Base-by-base conservation (phyloP, 2,888 invertebrate genomes). In the Beris morrisii region DNA sequence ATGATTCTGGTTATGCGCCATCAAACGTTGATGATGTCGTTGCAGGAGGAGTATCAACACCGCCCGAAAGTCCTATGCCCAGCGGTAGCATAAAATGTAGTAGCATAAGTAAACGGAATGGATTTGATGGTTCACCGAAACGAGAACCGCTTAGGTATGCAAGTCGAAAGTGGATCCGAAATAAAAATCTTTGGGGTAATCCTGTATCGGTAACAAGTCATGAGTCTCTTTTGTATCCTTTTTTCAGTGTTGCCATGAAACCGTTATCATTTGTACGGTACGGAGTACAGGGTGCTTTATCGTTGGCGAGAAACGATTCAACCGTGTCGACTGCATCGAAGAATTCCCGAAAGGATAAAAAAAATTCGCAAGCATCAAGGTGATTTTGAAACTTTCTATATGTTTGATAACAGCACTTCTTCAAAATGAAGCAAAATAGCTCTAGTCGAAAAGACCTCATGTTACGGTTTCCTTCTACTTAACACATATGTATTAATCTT, bases 1-100 rank as follows among this genome's bases (percentile, higher is more conserved):
- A 91, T 80, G 92, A 92, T 81, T 90, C 91, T 66, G 92, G 92
- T 68, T 92, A 92, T 80, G 90, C 88, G 67, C 86, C 89, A 69
- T 88, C 86, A 73, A 85, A 86, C 79, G 78, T 80, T 79, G 81
- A 81, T 76, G 80, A 79, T 79, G 78, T 79, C 76, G 76, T 81
- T 77, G 87, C 87, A 74, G 88, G 87, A 75, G 61, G 50, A 30
- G 82, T 83, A n/a, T 83, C 84, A 43, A 83, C 86, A 15, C 85
- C 85, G 58, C 86, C 86, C 46, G 80, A 80, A 66, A 83, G 82
- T 53, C 84, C 75, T 79, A 81, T 74, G 71, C 74, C 76, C 68
- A 78, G 79, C 72, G 79, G 77, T 69, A 79, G 79, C 68, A 66
- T 77, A 55, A 75, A 79, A 71, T 75, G 77, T n/a, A 77, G 77